Base-by-base conservation (phyloP, 2,797 vertebrate species). In the Mus spretus region DNA sequence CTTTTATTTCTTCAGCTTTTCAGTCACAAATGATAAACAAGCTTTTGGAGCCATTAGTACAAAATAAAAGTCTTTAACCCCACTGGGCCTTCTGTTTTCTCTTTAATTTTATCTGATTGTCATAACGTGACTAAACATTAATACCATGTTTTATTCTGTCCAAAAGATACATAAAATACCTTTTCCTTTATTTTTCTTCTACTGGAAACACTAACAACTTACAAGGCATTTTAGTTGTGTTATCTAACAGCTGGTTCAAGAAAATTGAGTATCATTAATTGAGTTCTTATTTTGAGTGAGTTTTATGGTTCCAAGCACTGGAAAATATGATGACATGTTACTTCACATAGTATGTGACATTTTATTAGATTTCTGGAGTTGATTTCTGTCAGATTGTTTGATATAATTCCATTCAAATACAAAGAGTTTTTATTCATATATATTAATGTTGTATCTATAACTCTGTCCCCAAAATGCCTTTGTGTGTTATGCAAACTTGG, bases 401-500 rank as follows among this genome's bases (percentile, higher is more conserved):
- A 31, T 77, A 67, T 65, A 89, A 91, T 84, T 5, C 7, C 80
- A 55, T 84, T 93, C 67, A 93, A 34, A 89, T 93, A 75, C 5
- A 86, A 82, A 6, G 4, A 89, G 34, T 47, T 96, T 14, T 70
- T 89, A 74, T 65, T 15, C 37, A 96, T 59, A 14, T 65, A 13
- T 78, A 90, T 89, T 94, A 95, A 88, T 91, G 88, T 92, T 72
- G 1, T 77, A 92, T 86, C 89, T 95, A 90, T 75, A 77, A 7
- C 19, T 94, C n/a, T 53, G 9, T 84, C 65, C 37, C 8, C 34
- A 84, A 97, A 94, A 96, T 90, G 13, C 74, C 44, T 91, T 94
- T 74, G 7, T 26, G 61, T 22, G 22, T 95, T 92, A 84, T 89
- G 2, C 10, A 91, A 89, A 94, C 70, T 89, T 47, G 12, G 6